phyloP scores from a whole-genome alignment of 2,888 invertebrate species.

The Ornithoptera alexandrae region DNA sequence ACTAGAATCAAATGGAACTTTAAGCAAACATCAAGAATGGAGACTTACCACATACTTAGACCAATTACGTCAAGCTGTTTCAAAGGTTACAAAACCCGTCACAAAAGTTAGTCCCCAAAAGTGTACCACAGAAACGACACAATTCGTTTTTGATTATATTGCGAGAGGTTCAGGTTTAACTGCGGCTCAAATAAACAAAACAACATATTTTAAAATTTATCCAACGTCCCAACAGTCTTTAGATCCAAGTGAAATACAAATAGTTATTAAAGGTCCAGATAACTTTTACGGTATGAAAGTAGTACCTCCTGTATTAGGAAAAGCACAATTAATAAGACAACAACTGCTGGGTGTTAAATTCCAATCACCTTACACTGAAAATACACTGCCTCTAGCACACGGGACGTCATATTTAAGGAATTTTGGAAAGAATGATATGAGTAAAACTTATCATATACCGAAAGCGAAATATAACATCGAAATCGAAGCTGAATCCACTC shows the following conservation, averaged over 20 bases:
- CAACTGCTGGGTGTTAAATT: conserved; percentile 65
- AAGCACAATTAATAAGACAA: conserved; percentile 70
- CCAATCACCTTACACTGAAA: conserved; percentile 61
- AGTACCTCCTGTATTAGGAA: conserved; percentile 69
- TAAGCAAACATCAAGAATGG: conserved; percentile 78
- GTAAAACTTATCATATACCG: conserved; percentile 71
- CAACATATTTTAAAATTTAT: conserved; percentile 81
- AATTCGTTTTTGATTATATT: conserved; percentile 75
- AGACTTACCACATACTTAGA: conserved; percentile 77
- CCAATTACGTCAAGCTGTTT: conserved; percentile 68
- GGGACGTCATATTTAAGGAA: conserved; percentile 67
- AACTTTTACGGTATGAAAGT: conserved; percentile 70
- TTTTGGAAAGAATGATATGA: conserved; percentile 72
- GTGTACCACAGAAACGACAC: conserved; percentile 59
- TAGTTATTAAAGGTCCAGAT: conserved; percentile 72
- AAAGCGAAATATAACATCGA: conserved; percentile 76
- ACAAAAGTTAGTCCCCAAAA: conserved; percentile 53
- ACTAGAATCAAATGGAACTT: conserved; percentile 68
- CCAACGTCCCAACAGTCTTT: conserved; percentile 73
- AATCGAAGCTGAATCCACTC: conserved; percentile 67
- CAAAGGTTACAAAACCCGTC: conserved; percentile 65
- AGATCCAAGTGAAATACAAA: conserved; percentile 71
- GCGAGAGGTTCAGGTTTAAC: conserved; percentile 82
- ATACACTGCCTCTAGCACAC: conserved; percentile 66
- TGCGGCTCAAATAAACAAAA: conserved; percentile 78